phyloP scores from a whole-genome alignment of 2,113 vertebrate species.

The Mola mola region DNA sequence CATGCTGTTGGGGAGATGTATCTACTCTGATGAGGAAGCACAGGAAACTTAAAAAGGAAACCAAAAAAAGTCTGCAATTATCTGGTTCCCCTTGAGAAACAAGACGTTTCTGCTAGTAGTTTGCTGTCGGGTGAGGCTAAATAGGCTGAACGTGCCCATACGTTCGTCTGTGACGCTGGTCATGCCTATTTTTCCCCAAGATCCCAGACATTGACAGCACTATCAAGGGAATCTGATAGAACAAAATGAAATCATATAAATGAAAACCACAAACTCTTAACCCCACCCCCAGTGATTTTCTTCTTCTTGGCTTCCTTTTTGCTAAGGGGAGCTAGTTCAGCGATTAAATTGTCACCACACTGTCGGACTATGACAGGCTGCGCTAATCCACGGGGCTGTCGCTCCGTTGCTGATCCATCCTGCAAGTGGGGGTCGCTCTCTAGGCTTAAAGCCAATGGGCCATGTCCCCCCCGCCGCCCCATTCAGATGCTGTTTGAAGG shows the following conservation, averaged over 20 bases:
- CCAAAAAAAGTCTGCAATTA: constrained; percentile 2
- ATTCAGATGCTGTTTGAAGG: constrained; percentile 41
- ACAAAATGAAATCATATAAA: constrained; percentile 79
- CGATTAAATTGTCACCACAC: constrained; percentile 80
- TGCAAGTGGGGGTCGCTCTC: constrained; percentile 51
- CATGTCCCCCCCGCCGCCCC: constrained; percentile 55
- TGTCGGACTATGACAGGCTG: constrained; percentile 77
- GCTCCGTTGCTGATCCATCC: constrained; percentile 64
- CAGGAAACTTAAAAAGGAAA: constrained; percentile 35
- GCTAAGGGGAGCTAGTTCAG: constrained; percentile 58
- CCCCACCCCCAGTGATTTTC: constrained; percentile 42
- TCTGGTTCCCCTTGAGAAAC: constrained; percentile 17
- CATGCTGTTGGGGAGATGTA: constrained; percentile 27
- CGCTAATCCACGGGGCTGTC: constrained; percentile 76
- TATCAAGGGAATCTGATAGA: constrained; percentile 74
- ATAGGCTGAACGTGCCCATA: constrained; percentile 22
- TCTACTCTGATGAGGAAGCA: constrained; percentile 39
- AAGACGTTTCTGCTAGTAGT: constrained; percentile 24
- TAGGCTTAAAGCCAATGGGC: constrained; percentile 71
- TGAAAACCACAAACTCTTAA: constrained; percentile 70
- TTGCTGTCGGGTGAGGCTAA: constrained; percentile 37
- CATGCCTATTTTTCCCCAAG: constrained; percentile 4
- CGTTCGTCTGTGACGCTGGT: constrained; percentile 32
- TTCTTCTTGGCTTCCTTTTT: constrained; percentile 50
- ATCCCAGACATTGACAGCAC: constrained; percentile 58